Percentiles rank a stretch among this genome's conserved stretches.
These are phyloP conservation scores for Amblyteles armatorius DNA, from an alignment of 2,888 invertebrate genomes.

Conservation along the genomic window DNA sequence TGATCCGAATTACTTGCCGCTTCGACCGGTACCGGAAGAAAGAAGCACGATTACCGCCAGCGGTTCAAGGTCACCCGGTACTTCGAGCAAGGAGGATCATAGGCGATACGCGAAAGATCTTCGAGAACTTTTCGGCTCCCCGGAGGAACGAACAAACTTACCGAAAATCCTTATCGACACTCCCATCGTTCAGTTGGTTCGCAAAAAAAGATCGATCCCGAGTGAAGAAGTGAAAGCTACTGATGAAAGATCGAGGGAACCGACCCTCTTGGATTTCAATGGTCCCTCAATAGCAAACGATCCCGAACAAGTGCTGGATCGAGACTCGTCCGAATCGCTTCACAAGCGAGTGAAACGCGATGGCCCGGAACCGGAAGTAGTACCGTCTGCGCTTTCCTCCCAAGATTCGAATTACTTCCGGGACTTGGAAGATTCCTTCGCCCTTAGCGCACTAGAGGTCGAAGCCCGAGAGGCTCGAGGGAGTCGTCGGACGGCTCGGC, in stretches of 20 bases:
- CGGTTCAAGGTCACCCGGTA: neutral
- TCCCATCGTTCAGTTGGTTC: constrained; percentile 40
- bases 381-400: neutral
- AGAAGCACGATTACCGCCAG: neutral
- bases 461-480: constrained; percentile 28
- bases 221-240: neutral
- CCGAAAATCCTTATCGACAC: neutral
- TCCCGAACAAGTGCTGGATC: constrained; percentile 42
- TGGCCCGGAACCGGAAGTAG: constrained; percentile 45
- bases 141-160: neutral
- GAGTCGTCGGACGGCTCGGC: neutral
- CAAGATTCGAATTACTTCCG: constrained; percentile 55
- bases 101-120: constrained; percentile 34
- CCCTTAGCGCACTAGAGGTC: constrained; percentile 50
- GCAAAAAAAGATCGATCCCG: constrained; percentile 38
- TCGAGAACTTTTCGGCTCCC: constrained; percentile 50
- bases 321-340: neutral
- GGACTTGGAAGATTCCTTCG: constrained; percentile 62
- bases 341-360: constrained; percentile 68
- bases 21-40: neutral
- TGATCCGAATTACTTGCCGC: neutral
- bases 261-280: constrained; percentile 56
- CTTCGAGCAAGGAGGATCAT: neutral
- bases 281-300: constrained; percentile 59
- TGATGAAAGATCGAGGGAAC: neutral